Evolutionary conservation across 2,797 vertebrate species (phyloP), one percentile per base, ranked within the genome.

Genomic region (Thalassophryne amazonica): DNA sequence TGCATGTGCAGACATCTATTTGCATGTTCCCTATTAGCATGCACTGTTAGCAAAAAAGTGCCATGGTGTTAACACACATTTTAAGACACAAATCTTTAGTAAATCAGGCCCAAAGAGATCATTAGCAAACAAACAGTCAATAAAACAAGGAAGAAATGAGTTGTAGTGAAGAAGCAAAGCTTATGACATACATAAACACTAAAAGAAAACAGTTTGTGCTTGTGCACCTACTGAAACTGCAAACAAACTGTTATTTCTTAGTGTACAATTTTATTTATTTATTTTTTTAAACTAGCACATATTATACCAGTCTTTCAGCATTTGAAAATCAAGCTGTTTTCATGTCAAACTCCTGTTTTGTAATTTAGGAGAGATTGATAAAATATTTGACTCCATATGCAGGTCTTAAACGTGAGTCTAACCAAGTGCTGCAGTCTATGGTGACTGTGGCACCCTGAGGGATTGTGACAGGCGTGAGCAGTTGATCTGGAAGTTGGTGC

Each of bases 341-440:
- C 6, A 2, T 22, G n/a, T n/a, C n/a, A n/a, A n/a, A n/a, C n/a
- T n/a, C n/a, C n/a, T n/a, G n/a, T n/a, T n/a, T n/a, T n/a, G 5
- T n/a, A 13, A 11, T 16, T 18, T 13, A 2, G 17, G 24, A 34
- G 4, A 9, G 17, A 29, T 10, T 16, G 2, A 47, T 25, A 33
- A 9, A 28, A n/a, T 3, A 40, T 6, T 8, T n/a, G 15, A 5
- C 17, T 24, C 11, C 10, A 21, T 18, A 22, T 34, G 25, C 36
- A 20, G n/a, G 23, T 2, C 24, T n/a, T 19, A 17, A 37, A 46
- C 4, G n/a, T 7, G 17, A 12, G 4, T 43, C 91, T 91, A 52
- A 95, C 94, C 94, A 95, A 62, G 89, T 91, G 5, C 89, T 93
- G 86, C 95, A 97, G 64, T 91, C 93, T 2, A 93, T 14, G 3